These are phyloP conservation scores for Columba livia DNA, from an alignment of 2,113 vertebrate species.

Conservation along the genomic window DNA sequence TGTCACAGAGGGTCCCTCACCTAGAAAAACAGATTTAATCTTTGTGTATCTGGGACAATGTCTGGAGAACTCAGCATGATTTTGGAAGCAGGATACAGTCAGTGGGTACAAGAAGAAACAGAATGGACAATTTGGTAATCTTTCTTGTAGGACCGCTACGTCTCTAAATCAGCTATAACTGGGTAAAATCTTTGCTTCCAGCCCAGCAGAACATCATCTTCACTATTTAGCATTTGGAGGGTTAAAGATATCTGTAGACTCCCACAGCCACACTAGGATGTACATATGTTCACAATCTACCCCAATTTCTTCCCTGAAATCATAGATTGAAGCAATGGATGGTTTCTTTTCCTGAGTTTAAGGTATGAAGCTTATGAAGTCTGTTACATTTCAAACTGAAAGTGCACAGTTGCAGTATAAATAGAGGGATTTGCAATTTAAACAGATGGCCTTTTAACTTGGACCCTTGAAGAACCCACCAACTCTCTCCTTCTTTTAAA, in stretches of 20 bases:
- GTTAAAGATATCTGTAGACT: not conserved
- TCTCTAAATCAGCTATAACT: not conserved
- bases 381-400: not conserved
- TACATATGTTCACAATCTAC: not conserved
- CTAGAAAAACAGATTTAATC: not conserved
- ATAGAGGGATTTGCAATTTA: not conserved
- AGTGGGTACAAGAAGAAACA: not conserved
- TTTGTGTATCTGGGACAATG: not conserved
- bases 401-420: not conserved
- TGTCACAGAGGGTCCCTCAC: not conserved
- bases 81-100: not conserved
- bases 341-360: not conserved
- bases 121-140: not conserved
- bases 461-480: not conserved
- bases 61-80: not conserved
- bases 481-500: not conserved
- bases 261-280: not conserved
- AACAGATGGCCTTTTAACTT: not conserved
- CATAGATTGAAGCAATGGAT: not conserved
- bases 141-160: not conserved
- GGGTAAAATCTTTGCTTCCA: not conserved
- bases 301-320: not conserved
- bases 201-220: not conserved
- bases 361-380: not conserved
- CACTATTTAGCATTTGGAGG: not conserved